Percentiles rank a stretch among this genome's conserved stretches.
These are phyloP conservation scores for Acestrorhynchus altus DNA, from an alignment of 2,797 vertebrate species.

Conservation along the genomic window DNA sequence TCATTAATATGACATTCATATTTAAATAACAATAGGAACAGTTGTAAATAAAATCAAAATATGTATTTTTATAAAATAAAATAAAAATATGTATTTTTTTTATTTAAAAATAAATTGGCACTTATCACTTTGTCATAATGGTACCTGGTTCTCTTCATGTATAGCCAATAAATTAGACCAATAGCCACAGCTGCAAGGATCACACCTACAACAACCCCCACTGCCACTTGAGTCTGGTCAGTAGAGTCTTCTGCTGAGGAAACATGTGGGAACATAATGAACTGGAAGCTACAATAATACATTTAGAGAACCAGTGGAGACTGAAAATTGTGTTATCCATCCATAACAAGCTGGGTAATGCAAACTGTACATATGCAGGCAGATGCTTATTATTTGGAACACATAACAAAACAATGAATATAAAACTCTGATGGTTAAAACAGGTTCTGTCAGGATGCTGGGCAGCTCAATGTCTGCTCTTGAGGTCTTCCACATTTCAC, in stretches of 20 bases:
- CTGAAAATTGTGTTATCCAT: background rate
- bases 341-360: background rate
- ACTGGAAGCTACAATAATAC: background rate
- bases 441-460: conserved; percentile 78
- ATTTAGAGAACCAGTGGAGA: background rate
- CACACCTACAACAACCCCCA: conserved; percentile 90
- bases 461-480: conserved; percentile 64
- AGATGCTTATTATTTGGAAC: background rate
- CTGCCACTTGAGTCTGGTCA: conserved; percentile 88
- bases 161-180: conserved; percentile 88
- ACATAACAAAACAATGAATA: conserved; percentile 61
- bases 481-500: conserved; percentile 41
- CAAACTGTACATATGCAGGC: background rate
- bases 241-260: conserved; percentile 59
- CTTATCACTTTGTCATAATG: conserved; percentile 39
- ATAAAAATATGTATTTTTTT: too few relatives aligned
- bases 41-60: background rate
- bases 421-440: conserved; percentile 49
- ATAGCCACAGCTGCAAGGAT: conserved; percentile 85
- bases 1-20: background rate
- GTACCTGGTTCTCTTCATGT: conserved; percentile 95
- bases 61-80: too few relatives aligned
- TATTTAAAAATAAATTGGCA: too few relatives aligned
- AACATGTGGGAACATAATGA: conserved; percentile 16
- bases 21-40: background rate